Conservation (phyloP, 2,888 invertebrate genomes). For the Isoperla grammatica region DNA sequence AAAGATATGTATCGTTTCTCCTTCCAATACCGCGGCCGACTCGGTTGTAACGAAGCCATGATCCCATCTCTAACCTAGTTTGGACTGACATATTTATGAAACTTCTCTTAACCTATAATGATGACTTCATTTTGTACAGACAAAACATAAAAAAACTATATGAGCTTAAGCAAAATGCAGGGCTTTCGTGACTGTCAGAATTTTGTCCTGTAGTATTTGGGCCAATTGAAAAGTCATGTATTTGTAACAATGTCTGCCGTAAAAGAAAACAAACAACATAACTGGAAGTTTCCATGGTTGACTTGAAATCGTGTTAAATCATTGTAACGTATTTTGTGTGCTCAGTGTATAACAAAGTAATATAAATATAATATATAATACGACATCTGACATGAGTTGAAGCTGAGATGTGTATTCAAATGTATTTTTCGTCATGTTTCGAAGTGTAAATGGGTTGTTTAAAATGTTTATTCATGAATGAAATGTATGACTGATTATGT, state of each 20-base stretch:
- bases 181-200: not conserved
- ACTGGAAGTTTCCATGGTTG: no score
- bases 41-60: no score
- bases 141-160: conserved; percentile 4
- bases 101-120: no score
- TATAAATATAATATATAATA: not conserved
- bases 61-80: no score
- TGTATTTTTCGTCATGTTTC: not conserved
- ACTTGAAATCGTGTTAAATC: not conserved
- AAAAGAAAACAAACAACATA: not conserved
- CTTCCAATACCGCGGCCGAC: no score
- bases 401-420: not conserved
- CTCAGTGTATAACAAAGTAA: conserved; percentile 20
- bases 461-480: not conserved
- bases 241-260: conserved; percentile 3
- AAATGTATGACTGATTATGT: no score
- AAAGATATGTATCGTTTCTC: no score
- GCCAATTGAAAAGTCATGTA: no score
- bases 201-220: not conserved
- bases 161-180: conserved; percentile 15
- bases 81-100: no score
- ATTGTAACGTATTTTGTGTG: conserved; percentile 18
- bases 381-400: not conserved
- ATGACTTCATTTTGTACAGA: conserved; percentile 16
- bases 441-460: not conserved